Evolutionary conservation across 2,113 vertebrate species (phyloP).

Genomic region (Chaenocephalus aceratus): DNA sequence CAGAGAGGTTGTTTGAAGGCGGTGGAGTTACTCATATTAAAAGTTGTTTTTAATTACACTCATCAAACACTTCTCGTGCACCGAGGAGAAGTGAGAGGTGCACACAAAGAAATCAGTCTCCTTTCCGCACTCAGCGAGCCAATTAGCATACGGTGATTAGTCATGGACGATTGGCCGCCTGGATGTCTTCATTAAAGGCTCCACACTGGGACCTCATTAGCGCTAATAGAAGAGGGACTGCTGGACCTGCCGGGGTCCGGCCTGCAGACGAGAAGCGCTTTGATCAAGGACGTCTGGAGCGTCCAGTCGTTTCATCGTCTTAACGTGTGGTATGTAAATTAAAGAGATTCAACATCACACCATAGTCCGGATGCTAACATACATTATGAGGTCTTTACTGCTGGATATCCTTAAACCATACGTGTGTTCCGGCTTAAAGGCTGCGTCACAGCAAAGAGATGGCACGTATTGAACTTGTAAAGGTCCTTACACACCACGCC

Average conservation of each 20-base stretch:
- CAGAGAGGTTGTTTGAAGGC: conserved; percentile 19
- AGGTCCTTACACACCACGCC: no score
- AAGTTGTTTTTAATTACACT: conserved; percentile 56
- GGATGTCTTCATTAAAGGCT: conserved; percentile 83
- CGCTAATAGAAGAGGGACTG: conserved; percentile 72
- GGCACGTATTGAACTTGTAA: no score
- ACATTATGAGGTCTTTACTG: no score
- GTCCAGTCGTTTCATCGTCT: conserved; percentile 57
- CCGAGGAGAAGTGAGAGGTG: conserved; percentile 44
- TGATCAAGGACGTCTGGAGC: conserved; percentile 52
- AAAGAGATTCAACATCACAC: no score
- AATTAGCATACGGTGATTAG: conserved; percentile 85
- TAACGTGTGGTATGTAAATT: background rate
- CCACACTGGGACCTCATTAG: conserved; percentile 83
- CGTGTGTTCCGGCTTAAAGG: no score
- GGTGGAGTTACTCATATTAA: conserved; percentile 43
- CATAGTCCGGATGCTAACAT: no score
- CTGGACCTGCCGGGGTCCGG: conserved; percentile 64
- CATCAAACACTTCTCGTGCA: conserved; percentile 69
- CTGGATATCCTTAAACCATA: no score
- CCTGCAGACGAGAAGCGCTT: conserved; percentile 46
- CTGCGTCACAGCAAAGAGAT: no score
- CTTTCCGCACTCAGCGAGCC: conserved; percentile 63
- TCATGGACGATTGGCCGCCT: conserved; percentile 81
- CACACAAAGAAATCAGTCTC: conserved; percentile 65